These are phyloP conservation scores for Lophotriccus pileatus DNA, from an alignment of 2,797 vertebrate genomes.

Conservation along the genomic window DNA sequence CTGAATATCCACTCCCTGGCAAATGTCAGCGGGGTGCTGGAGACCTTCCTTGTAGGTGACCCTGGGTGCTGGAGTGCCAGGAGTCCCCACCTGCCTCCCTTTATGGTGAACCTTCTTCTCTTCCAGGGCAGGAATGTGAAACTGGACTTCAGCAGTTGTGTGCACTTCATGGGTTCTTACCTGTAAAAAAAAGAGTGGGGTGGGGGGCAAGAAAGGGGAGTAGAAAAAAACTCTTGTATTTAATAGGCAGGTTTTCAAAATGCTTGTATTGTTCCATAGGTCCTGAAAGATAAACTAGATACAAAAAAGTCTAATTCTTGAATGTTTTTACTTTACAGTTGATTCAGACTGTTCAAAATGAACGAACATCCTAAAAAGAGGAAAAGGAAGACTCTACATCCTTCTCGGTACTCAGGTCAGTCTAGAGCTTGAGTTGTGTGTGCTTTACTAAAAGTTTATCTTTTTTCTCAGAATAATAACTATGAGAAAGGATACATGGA, in stretches of 20 bases:
- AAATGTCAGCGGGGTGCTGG: not conserved
- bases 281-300: not conserved
- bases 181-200: not conserved
- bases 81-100: not conserved
- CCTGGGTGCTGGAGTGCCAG: not conserved
- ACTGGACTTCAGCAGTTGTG: not conserved
- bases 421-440: not conserved
- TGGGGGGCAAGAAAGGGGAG: not conserved
- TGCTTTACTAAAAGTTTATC: not conserved
- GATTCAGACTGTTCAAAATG: slow-evolving; percentile 73
- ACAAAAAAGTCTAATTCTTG: not conserved
- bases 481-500: too few relatives aligned
- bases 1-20: not conserved
- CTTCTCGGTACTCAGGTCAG: slow-evolving; percentile 81
- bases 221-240: not conserved
- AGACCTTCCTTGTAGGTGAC: not conserved
- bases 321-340: not conserved
- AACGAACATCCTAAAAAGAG: slow-evolving; percentile 82
- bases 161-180: not conserved
- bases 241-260: not conserved
- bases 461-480: not conserved
- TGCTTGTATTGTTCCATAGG: not conserved
- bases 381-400: slow-evolving; percentile 82
- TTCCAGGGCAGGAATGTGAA: not conserved
- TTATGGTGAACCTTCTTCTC: not conserved